Conservation (phyloP, 2,888 invertebrate genomes). For the Deroplatys truncata region DNA sequence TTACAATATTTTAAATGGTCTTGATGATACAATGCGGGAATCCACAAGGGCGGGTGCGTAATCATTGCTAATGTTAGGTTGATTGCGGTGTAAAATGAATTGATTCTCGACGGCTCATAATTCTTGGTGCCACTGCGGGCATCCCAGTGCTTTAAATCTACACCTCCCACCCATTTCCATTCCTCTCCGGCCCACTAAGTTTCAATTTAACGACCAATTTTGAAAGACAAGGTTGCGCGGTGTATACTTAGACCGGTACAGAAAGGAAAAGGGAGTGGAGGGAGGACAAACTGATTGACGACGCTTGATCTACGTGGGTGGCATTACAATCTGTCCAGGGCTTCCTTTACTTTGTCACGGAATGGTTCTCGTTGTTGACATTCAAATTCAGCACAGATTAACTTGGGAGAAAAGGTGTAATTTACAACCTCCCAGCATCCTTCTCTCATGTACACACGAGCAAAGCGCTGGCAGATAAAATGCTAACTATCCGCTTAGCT, state of each 20-base stretch:
- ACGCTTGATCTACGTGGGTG: background rate
- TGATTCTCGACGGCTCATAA: background rate
- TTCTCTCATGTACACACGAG: background rate
- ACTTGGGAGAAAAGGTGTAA: background rate
- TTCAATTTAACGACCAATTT: background rate
- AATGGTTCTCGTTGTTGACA: background rate
- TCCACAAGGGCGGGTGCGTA: background rate
- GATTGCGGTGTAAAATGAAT: background rate
- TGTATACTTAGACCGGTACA: background rate
- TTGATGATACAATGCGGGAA: background rate
- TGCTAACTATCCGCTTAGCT: background rate
- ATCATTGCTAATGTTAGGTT: background rate
- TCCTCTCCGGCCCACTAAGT: background rate
- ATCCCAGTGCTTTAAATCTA: background rate
- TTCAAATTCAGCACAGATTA: background rate
- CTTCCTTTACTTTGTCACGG: background rate
- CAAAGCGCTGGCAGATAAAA: background rate
- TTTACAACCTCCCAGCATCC: background rate
- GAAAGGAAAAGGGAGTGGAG: background rate
- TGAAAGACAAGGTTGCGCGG: background rate
- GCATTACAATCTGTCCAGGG: background rate
- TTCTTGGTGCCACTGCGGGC: background rate
- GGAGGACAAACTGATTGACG: background rate
- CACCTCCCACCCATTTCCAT: background rate
- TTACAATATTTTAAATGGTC: background rate